Evolutionary conservation across 1,140 invertebrate species (phyloP).

Genomic region (Camponotus vicinus): DNA sequence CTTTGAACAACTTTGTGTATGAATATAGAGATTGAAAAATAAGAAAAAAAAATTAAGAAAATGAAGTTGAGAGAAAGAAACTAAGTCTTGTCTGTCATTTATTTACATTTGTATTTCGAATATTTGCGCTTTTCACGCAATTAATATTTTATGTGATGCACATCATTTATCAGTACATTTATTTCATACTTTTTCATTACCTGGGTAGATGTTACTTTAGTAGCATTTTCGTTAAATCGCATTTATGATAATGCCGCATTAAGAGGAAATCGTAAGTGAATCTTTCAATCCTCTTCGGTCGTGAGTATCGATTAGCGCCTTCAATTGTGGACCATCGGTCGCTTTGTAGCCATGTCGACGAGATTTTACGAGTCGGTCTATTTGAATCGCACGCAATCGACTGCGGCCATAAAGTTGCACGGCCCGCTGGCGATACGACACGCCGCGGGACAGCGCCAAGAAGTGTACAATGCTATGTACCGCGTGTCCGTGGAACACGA

Average conservation of each 20-base stretch:
- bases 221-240: constrained; percentile 51
- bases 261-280: constrained; percentile 47
- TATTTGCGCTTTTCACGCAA: neutral
- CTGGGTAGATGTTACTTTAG: constrained; percentile 44
- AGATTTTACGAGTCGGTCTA: constrained; percentile 74
- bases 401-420: constrained; percentile 80
- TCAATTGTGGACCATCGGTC: constrained; percentile 31
- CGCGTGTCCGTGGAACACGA: constrained; percentile 79
- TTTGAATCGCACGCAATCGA: constrained; percentile 80
- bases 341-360: constrained; percentile 55
- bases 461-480: constrained; percentile 82
- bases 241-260: constrained; percentile 31
- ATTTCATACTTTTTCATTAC: constrained; percentile 2
- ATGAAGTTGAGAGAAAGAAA: neutral
- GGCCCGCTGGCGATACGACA: constrained; percentile 76
- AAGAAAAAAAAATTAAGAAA: neutral
- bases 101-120: neutral
- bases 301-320: constrained; percentile 67
- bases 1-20: neutral
- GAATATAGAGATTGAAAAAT: neutral
- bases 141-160: neutral
- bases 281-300: constrained; percentile 34
- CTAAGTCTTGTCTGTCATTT: neutral
- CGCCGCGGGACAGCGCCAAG: constrained; percentile 81
- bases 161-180: neutral